Base-by-base conservation (phyloP, 1,140 invertebrate species). In the Meloidogyne chitwoodi region DNA sequence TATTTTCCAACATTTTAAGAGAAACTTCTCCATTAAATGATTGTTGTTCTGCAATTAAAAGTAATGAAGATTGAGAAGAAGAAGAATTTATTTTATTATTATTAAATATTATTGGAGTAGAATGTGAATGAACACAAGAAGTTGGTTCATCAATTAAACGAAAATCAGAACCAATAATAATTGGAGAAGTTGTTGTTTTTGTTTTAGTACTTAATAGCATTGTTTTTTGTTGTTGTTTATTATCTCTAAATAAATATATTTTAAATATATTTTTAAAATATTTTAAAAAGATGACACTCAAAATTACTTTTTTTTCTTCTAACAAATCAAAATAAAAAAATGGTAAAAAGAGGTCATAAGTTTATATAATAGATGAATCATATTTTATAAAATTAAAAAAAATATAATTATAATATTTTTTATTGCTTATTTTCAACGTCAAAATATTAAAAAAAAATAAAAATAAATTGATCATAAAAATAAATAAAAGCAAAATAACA, bases 71-170 rank as follows among this genome's bases (percentile, higher is more conserved):
- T 34, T 56, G 70, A n/a, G 31, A 14, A 16, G 44, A 44, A 44
- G 56, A 73, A 64, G 71, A 48, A 31, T 56, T 56, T 22, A 29
- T 70, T 19, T 38, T 3, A 26, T 34, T 44, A 24, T 34, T 34
- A n/a, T 68, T n/a, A 12, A 41, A 27, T 69, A 26, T 27, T 56
- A 56, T 0, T 56, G 48, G 48, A n/a, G 48, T 56, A n/a, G 48
- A 6, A n/a, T 56, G 48, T 8, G 48, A 56, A 56, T 56, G 19
- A 26, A 63, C 24, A 63, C 56, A 61, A 64, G 56, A 64, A 61
- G 71, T n/a, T 6, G 56, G 71, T 22, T 73, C 71, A 22, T 73
- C 71, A 64, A 73, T 73, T 34, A 73, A 64, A 73, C 71, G 71
- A 31, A 73, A 73, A 56, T 73, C 71, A 31, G 44, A 24, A n/a